These are phyloP conservation scores for Palythoa grandis DNA, from an alignment of 92 coral and sea anemone genomes.

Conservation along the genomic window DNA sequence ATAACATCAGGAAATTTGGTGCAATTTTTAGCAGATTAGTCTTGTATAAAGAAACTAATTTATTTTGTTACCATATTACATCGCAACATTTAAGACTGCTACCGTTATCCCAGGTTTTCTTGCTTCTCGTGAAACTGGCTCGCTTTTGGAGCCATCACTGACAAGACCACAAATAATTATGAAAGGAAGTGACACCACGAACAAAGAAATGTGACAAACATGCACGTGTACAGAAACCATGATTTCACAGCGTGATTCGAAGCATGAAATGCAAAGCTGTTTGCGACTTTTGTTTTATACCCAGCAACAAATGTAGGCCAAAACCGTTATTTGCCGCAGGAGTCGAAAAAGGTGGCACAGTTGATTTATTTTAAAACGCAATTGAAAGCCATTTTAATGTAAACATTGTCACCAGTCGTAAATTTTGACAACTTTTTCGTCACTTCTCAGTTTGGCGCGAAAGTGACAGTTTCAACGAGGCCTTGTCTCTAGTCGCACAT, in stretches of 20 bases:
- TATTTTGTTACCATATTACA: background rate
- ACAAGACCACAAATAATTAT: conserved; percentile 36
- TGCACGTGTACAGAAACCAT: conserved; percentile 39
- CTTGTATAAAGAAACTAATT: background rate
- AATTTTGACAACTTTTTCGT: conserved; percentile 37
- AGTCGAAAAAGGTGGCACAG: background rate
- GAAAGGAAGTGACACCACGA: conserved; percentile 24
- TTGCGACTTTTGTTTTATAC: conserved; percentile 1
- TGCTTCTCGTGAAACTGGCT: conserved; percentile 26
- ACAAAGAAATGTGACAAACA: conserved; percentile 27
- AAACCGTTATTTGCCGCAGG: background rate
- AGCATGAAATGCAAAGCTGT: conserved; percentile 2
- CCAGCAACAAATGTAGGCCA: background rate
- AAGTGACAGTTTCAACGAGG: conserved; percentile 46
- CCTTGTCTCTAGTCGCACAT: conserved; percentile 34
- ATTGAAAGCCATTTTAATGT: conserved; percentile 16
- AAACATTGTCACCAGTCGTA: conserved; percentile 26
- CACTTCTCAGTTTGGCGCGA: conserved; percentile 45
- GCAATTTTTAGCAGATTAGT: background rate
- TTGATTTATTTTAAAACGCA: background rate
- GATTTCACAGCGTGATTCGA: conserved; percentile 28
- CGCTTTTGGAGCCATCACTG: background rate
- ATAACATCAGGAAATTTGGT: background rate
- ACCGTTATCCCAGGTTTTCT: conserved; percentile 10
- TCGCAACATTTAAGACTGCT: background rate